Conservation (phyloP, 2,888 invertebrate genomes). For the Metalampra italica region DNA sequence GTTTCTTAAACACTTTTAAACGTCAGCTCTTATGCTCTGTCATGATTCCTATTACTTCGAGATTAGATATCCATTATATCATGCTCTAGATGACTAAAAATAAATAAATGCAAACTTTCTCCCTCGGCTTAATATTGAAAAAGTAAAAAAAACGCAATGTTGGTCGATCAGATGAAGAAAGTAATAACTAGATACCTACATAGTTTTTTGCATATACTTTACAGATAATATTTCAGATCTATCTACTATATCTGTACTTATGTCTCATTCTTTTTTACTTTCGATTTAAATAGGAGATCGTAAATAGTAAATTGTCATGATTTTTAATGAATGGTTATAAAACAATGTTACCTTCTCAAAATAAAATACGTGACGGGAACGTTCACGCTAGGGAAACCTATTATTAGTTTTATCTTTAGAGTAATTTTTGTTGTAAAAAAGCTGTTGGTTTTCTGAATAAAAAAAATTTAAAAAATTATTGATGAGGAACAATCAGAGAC, state of each 20-base stretch:
- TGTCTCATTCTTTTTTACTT: neutral
- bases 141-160: neutral
- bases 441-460: too few relatives aligned
- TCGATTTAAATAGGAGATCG: neutral
- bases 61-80: neutral
- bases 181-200: neutral
- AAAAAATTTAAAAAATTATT: too few relatives aligned
- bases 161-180: neutral
- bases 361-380: too few relatives aligned
- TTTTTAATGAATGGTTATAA: neutral
- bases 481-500: too few relatives aligned
- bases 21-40: neutral
- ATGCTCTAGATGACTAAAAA: neutral
- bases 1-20: neutral
- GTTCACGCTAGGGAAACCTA: too few relatives aligned
- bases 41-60: neutral
- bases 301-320: too few relatives aligned
- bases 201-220: neutral
- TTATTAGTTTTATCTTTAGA: too few relatives aligned
- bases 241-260: neutral
- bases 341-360: conserved; percentile 8
- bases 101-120: neutral
- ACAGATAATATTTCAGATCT: neutral
- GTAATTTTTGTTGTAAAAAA: too few relatives aligned
- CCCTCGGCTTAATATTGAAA: neutral